Evolutionary conservation across 2,888 invertebrate genomes (phyloP).

Genomic region (Leptinotarsa tumamoca): DNA sequence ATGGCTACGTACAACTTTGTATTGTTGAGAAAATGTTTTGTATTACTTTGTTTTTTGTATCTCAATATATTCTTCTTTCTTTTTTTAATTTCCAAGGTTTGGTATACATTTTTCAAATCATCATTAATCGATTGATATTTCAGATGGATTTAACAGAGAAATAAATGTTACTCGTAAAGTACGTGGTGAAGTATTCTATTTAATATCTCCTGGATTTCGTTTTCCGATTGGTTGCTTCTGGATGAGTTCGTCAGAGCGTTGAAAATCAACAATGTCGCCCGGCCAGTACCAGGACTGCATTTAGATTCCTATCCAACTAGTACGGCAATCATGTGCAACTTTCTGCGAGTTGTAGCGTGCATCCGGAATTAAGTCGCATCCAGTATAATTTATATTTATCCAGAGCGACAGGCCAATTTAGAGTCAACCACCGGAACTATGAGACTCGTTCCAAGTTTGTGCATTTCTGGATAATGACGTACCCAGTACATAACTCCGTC

Average conservation of each 20-base stretch:
- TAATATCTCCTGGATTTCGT: background rate
- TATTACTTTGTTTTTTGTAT: too few species aligned
- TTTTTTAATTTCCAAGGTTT: too few species aligned
- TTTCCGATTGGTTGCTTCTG: background rate
- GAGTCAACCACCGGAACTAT: slow-evolving; percentile 45
- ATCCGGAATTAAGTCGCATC: slow-evolving; percentile 34
- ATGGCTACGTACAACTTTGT: too few species aligned
- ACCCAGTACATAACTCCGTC: slow-evolving; percentile 28
- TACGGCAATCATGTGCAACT: slow-evolving; percentile 27
- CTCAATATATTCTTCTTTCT: too few species aligned
- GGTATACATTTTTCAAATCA: too few species aligned
- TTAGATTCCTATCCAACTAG: slow-evolving; percentile 21
- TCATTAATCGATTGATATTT: too few species aligned
- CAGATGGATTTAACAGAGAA: too few species aligned
- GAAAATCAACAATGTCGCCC: slow-evolving; percentile 17
- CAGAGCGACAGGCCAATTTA: slow-evolving; percentile 44
- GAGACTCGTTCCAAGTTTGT: slow-evolving; percentile 42
- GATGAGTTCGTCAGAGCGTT: background rate
- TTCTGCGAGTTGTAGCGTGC: slow-evolving; percentile 25
- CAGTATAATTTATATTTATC: slow-evolving; percentile 44
- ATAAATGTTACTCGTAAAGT: too few species aligned
- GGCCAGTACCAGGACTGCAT: slow-evolving; percentile 8
- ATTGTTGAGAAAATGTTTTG: too few species aligned
- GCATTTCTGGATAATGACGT: slow-evolving; percentile 43
- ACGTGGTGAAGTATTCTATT: background rate